Evolutionary conservation across 2,888 invertebrate species (phyloP).

Genomic region (Allygus modestus): DNA sequence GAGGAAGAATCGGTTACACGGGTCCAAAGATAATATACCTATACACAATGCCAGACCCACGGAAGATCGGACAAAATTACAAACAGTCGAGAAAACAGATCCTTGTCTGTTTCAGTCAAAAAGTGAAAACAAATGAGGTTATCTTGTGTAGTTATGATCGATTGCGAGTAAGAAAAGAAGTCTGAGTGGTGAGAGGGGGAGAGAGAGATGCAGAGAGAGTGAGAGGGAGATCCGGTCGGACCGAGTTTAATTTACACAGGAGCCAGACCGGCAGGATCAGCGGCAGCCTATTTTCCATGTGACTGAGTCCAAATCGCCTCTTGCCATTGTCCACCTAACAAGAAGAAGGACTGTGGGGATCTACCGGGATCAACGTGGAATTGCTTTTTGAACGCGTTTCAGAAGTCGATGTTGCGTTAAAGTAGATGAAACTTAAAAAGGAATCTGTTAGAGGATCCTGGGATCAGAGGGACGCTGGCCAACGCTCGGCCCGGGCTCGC

Average conservation of each 20-base stretch:
- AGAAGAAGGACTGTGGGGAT: conserved; percentile 61
- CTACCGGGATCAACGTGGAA: conserved; percentile 60
- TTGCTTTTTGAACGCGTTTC: conserved; percentile 63
- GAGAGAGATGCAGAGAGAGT: too few species aligned
- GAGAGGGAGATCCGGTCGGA: not conserved
- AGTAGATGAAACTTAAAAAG: conserved; percentile 61
- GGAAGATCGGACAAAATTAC: too few species aligned
- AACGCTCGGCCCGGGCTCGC: not conserved
- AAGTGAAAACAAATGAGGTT: not conserved
- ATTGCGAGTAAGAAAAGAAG: not conserved
- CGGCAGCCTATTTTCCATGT: conserved; percentile 63
- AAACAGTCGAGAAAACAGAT: too few species aligned
- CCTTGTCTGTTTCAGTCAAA: too few species aligned
- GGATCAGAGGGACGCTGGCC: conserved; percentile 38
- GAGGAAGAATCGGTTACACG: too few species aligned
- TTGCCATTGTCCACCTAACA: conserved; percentile 62
- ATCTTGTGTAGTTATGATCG: not conserved
- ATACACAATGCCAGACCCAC: too few species aligned
- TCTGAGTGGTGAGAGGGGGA: not conserved
- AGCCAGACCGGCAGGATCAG: conserved; percentile 57
- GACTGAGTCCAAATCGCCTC: conserved; percentile 62
- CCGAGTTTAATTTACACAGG: conserved; percentile 58
- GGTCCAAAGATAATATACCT: too few species aligned
- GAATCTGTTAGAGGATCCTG: conserved; percentile 46
- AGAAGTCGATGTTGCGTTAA: conserved; percentile 62